Base-by-base conservation (phyloP, 2,113 vertebrate species). In the Platanista minor region DNA sequence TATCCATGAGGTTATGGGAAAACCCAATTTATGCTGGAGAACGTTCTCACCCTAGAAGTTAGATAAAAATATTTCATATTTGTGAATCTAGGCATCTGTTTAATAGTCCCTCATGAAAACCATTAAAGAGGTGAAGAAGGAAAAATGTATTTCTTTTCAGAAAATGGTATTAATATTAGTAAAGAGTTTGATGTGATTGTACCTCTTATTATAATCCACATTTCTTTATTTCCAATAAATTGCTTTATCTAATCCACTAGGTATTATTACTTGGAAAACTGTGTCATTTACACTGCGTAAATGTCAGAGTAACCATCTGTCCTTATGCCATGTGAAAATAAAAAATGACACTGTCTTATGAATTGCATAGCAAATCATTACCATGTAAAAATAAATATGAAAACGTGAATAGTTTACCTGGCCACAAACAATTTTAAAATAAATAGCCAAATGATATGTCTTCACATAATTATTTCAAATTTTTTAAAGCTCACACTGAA, bases 401-500 rank as follows among this genome's bases (percentile, higher is more conserved):
- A 93, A 95, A 84, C 66, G 5, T 54, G 57, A 90, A 67, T 74
- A 75, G 57, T 64, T 92, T 39, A 43, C 88, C 20, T 77, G 13
- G 23, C 43, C 52, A 27, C 36, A 74, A 78, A 83, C 21, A 74
- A 41, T 67, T 93, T 90, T 87, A 89, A 54, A n/a, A 66, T 74
- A 75, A 94, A 49, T 23, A 72, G 27, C 46, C 18, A 87, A 90
- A 69, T 77, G 36, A 62, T 8, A 39, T 54, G 3, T 87, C 36
- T 90, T 62, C 18, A 91, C 33, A 86, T 62, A 90, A 95, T 87
- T 54, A 90, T 71, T 95, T 86, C 9, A 91, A 74, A 95, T 67
- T 80, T 62, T 39, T 39, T 3, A 21, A 72, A 87, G 43, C 39
- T 52, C 8, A 9, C 67, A 52, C 36, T 94, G 54, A 91, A 86